Percentiles rank a stretch among this genome's conserved stretches.
Conservation (phyloP, 2,888 invertebrate species). For the Apodemia zela region DNA sequence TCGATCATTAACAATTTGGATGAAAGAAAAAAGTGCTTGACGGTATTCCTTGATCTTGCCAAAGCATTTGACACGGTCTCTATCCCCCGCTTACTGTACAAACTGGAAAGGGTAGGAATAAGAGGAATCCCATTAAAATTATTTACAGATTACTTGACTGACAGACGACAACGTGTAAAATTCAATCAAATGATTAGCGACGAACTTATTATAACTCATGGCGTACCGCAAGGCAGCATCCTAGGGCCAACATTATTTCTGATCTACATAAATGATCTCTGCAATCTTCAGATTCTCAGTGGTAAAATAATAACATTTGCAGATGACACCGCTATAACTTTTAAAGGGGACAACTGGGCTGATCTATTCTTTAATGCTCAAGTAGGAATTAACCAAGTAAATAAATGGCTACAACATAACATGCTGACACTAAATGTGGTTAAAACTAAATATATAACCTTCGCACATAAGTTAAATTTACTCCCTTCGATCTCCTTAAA, state of each 20-base stretch:
- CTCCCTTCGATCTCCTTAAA: neutral
- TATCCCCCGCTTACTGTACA: conserved; percentile 11
- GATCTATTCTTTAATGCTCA: neutral
- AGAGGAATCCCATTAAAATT: conserved; percentile 12
- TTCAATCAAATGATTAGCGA: conserved; percentile 15
- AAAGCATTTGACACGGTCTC: neutral
- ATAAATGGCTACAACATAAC: neutral
- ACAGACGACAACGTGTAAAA: conserved; percentile 23
- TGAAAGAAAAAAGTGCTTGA: conserved; percentile 18
- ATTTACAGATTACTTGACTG: conserved; percentile 21
- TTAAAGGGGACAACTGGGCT: neutral
- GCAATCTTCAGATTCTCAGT: neutral
- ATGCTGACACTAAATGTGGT: neutral
- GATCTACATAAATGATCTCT: conserved; percentile 23
- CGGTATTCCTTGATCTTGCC: conserved; percentile 14
- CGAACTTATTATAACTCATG: conserved; percentile 14
- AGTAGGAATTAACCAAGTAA: neutral
- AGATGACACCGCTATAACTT: conserved; percentile 18
- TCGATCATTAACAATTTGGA: neutral
- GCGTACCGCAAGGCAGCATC: conserved; percentile 25
- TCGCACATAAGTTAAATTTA: neutral
- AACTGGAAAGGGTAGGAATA: conserved; percentile 14
- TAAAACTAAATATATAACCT: neutral
- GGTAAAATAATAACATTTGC: conserved; percentile 21
- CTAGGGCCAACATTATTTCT: conserved; percentile 25